Evolutionary conservation across 2,888 invertebrate species (phyloP).

Genomic region (Hypomecis atomaria): DNA sequence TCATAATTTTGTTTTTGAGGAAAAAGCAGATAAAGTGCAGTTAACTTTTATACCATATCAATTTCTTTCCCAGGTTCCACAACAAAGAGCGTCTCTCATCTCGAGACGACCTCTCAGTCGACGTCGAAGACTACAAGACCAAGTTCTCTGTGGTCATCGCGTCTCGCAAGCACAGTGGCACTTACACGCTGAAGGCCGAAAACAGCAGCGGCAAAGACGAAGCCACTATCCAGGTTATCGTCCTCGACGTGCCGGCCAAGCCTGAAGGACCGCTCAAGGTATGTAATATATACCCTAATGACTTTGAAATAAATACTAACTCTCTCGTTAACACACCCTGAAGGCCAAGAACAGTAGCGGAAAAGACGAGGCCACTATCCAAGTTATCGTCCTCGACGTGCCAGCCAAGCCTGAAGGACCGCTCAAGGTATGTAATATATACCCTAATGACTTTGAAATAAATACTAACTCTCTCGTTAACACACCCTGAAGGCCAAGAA

Average conservation of each 20-base stretch:
- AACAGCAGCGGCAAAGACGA: constrained; percentile 96
- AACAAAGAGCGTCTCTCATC: constrained; percentile 92
- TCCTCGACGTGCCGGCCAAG: constrained; percentile 95
- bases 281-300: constrained; percentile 10
- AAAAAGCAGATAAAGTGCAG: no score
- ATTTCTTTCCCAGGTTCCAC: constrained; percentile 83
- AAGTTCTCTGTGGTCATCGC: constrained; percentile 91
- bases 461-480: no score
- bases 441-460: no score
- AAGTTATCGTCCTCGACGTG: constrained; percentile 93
- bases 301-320: no score
- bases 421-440: no score
- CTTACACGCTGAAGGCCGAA: constrained; percentile 93
- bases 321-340: no score
- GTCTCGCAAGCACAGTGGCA: constrained; percentile 91
- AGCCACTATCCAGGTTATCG: constrained; percentile 92
- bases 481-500: constrained; percentile 95
- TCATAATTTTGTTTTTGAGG: no score
- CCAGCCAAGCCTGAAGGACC: constrained; percentile 98
- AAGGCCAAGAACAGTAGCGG: constrained; percentile 96
- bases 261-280: constrained; percentile 96
- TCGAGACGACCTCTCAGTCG: constrained; percentile 88
- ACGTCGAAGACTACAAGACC: constrained; percentile 93
- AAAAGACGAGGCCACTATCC: constrained; percentile 93
- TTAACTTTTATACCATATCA: no score